Percentiles rank a stretch among this genome's conserved stretches.
Conservation (phyloP, 2,888 invertebrate genomes). For the Pseudococcus longispinus region DNA sequence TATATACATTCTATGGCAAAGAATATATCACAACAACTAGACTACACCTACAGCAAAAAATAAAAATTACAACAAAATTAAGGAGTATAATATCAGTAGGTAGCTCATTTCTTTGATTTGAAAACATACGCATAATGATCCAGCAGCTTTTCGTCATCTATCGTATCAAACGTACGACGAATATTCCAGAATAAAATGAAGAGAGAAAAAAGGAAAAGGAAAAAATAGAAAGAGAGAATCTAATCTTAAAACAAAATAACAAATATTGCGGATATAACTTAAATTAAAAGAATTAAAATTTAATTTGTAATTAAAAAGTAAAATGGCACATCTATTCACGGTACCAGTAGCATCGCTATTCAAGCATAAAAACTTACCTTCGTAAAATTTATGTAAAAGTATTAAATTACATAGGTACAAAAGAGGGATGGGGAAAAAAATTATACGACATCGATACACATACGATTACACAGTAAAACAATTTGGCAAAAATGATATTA, state of each 20-base stretch:
- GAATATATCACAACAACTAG: conserved; percentile 57
- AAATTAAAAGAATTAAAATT: conserved; percentile 47
- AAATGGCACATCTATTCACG: conserved; percentile 57
- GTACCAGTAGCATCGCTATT: conserved; percentile 51
- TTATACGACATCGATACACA: conserved; percentile 32
- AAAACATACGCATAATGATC: not conserved
- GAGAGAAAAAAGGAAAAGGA: not conserved
- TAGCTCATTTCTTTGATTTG: conserved; percentile 17
- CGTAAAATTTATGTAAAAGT: conserved; percentile 5
- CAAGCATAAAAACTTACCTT: conserved; percentile 50
- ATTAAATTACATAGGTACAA: conserved; percentile 37
- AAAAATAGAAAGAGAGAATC: not conserved
- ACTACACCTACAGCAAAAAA: conserved; percentile 48
- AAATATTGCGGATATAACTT: conserved; percentile 35
- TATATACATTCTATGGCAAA: conserved; percentile 53
- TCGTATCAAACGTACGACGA: not conserved
- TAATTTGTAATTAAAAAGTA: conserved; percentile 46
- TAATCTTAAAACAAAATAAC: conserved; percentile 42
- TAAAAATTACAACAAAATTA: conserved; percentile 36
- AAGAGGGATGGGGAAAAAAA: not conserved
- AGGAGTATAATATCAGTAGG: conserved; percentile 3
- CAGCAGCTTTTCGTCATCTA: not conserved
- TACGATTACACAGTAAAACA: conserved; percentile 17
- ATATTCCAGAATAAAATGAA: not conserved
- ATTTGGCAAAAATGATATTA: conserved; percentile 32